phyloP scores from a whole-genome alignment of 2,797 vertebrate species.

The Amphiprion clarkii region DNA sequence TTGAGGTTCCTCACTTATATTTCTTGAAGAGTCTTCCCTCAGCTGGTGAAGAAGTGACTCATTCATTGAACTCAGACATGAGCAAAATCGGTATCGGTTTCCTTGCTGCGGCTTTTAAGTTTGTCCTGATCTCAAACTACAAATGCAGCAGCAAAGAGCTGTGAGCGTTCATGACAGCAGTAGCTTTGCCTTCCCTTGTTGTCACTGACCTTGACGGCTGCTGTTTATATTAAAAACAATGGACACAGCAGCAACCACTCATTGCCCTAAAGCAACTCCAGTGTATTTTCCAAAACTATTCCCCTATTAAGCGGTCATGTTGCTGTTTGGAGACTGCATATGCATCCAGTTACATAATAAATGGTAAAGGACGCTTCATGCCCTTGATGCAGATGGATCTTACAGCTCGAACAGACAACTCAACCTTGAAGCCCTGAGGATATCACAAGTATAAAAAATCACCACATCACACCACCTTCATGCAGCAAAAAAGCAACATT shows the following conservation, averaged over 20 bases:
- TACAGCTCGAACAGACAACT: conserved; percentile 30
- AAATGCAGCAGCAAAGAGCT: background rate
- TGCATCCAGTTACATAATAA: conserved; percentile 18
- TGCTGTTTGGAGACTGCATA: background rate
- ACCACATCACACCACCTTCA: background rate
- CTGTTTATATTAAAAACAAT: background rate
- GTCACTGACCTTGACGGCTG: background rate
- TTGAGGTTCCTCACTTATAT: background rate
- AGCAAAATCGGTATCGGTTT: fast-evolving
- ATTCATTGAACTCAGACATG: background rate
- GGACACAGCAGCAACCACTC: background rate
- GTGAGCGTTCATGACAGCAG: background rate
- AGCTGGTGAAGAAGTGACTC: background rate
- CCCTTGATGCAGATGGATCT: conserved; percentile 49
- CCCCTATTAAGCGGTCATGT: background rate
- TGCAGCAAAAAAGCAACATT: background rate
- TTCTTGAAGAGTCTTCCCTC: background rate
- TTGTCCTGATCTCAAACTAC: background rate
- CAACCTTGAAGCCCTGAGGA: conserved; percentile 8
- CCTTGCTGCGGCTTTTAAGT: background rate
- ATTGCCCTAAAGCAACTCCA: background rate
- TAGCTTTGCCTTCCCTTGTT: background rate
- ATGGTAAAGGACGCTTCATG: conserved; percentile 18
- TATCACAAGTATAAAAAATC: background rate
- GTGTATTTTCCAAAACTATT: background rate